Base-by-base conservation (phyloP, 2,888 invertebrate genomes). In the Buathra laborator region DNA sequence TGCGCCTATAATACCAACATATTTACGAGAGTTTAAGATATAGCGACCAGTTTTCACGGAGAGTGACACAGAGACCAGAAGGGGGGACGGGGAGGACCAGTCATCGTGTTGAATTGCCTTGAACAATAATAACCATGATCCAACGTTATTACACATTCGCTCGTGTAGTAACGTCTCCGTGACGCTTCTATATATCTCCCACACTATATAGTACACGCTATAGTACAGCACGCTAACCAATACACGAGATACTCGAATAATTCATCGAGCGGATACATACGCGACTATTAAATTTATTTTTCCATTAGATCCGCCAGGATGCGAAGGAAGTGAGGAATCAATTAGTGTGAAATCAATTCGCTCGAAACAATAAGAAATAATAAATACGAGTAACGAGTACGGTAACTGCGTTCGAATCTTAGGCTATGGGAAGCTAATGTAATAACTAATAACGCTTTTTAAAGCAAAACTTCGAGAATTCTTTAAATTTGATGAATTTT, bases 111-210 rank as follows among this genome's bases (percentile, higher is more conserved):
- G 68, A 43, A 86, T 86, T 74, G 86, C 86, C 87, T 87, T 87
- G 86, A 86, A 87, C 86, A 86, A 87, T 86, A 85, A 87, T 87
- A 87, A 86, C 81, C 76, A 83, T 86, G 84, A 87, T 86, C 75
- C 84, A 83, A 87, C 84, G 67, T 87, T 86, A 81, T 81, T 86
- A 84, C 83, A 86, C 81, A 86, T 84, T 87, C 78, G 82, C 81
- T 56, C 78, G 74, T 83, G 78, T 68, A 76, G 68, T 79, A 82
- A 78, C 78, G 75, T 86, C 85, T 83, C 68, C 81, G 67, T 76
- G 56, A 84, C 76, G 75, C 48, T 68, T 72, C 37, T 59, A 51
- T 64, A 48, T 53, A 64, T 79, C n/a, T 79, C 19, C 29, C 29
- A n/a, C 62, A 64, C 6, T 48, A 48, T 37, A 48, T 64, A 48